Evolutionary conservation across 2,797 vertebrate species (phyloP), one percentile per base, ranked within the genome.

Genomic region (Myotis vivesi): DNA sequence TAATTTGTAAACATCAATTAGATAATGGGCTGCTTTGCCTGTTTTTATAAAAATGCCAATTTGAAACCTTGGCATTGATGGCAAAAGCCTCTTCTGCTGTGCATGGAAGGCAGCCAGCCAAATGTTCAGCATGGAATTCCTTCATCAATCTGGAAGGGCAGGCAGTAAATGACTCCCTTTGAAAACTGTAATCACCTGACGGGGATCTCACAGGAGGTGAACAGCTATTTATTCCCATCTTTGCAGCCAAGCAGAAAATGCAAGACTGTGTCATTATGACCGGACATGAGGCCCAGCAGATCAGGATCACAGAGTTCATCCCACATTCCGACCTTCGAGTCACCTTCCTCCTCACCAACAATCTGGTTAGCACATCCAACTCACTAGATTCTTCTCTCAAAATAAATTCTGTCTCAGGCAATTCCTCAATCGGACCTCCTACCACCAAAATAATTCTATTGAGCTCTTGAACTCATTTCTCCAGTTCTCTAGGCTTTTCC

Each of bases 1-100:
- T 97, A 94, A 95, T 96, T 97, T 96, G 96, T 87, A 72, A 73
- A 94, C 68, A 96, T 81, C 94, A 97, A 96, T 97, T 97, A 95
- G 80, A 94, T 97, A 96, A 97, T 96, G 95, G 94, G 28, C 22
- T 92, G 64, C 51, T 96, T 96, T 97, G 72, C 81, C 92, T 92
- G 68, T 83, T 94, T 95, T 96, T 92, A 95, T 96, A 68, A 94
- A 97, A 97, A 97, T 96, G 77, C 36, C 84, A 91, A 90, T 95
- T 64, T 86, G 76, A 96, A 97, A 95, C 68, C 28, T 95, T 96
- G 94, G 84, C 83, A 66, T 89, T 46, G 57, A 91, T 85, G 41
- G 66, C 46, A 79, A 94, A 95, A 89, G 15, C 44, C n/a, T 94
- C 77, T 81, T 96, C 62, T 95, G 91, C 91, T 92, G 28, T 72